Percentiles rank a stretch among this genome's conserved stretches.
phyloP scores from a whole-genome alignment of 2,888 invertebrate genomes.

The Branchipolynoe longqiensis region DNA sequence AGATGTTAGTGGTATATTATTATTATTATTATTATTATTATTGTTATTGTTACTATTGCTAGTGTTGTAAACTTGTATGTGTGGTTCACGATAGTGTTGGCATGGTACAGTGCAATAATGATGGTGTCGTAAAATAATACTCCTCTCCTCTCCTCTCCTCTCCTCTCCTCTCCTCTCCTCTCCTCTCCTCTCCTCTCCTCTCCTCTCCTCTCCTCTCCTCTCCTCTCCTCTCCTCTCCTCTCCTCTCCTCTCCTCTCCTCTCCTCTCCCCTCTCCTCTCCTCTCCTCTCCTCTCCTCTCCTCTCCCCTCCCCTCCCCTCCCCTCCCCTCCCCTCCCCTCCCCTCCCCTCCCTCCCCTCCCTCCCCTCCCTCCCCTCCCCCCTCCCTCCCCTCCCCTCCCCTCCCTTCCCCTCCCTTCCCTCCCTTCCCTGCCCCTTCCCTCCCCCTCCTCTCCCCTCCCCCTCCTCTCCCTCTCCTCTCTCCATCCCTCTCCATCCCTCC shows the following conservation, averaged over 20 bases:
- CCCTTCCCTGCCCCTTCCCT: not conserved
- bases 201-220: not conserved
- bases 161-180: not conserved
- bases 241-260: not conserved
- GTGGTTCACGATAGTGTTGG: constrained; percentile 7
- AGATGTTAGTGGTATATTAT: no score
- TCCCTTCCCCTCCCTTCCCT: not conserved
- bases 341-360: not conserved
- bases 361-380: not conserved
- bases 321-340: not conserved
- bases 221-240: not conserved
- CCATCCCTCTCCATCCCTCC: no score
- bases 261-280: not conserved
- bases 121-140: not conserved
- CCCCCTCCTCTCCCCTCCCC: not conserved
- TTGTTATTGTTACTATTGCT: no score
- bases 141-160: not conserved
- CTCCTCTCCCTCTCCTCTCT: constrained; percentile 12
- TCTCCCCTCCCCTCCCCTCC: not conserved
- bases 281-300: not conserved
- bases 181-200: not conserved
- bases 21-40: no score
- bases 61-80: no score
- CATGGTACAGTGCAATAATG: not conserved
- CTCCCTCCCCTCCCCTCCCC: not conserved